Base-by-base conservation (phyloP, 1,140 invertebrate genomes). In the Aphis craccivora region DNA sequence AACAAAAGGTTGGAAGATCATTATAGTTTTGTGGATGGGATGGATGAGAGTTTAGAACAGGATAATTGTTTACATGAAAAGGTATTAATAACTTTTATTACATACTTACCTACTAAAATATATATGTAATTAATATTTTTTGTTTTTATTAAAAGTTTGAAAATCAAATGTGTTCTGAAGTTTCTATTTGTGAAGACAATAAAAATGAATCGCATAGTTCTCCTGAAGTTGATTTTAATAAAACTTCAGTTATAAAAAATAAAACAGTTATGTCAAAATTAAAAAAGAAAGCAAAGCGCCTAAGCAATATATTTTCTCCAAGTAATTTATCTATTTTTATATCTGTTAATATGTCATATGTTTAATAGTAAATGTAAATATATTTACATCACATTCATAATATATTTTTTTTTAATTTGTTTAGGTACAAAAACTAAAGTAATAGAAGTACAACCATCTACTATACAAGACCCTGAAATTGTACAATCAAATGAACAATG, bases 241-340 rank as follows among this genome's bases (percentile, higher is more conserved):
- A 67, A 2, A n/a, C 25, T 60, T 43, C 37, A 43, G 25, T 90
- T 53, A 90, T 67, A 67, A 60, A 90, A 23, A 67, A 90, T 90
- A 90, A 90, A 30, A 90, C 89, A 43, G 22, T 90, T 43, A 90
- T 90, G 89, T 90, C 89, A 43, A 90, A 90, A 67, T n/a, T 90
- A 43, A 90, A 90, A 43, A 90, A 90, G 25, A 90, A 67, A 90
- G 89, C 55, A 43, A 67, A 45, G 30, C 37, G 55, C 1, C 40
- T 90, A 1, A 67, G 89, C 55, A 90, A 45, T 67, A 30, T 60
- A 43, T 90, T 90, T 67, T 60, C 89, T 90, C 55, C 89, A 25
- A 55, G 89, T 90, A 67, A 76, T 76, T 14, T n/a, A n/a, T 76
- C 45, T 18, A 90, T 20, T 18, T 76, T 90, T 25, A 60, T 90